Evolutionary conservation across 2,113 vertebrate species (phyloP), one percentile per base, ranked within the genome.

Genomic region (Platanista minor): DNA sequence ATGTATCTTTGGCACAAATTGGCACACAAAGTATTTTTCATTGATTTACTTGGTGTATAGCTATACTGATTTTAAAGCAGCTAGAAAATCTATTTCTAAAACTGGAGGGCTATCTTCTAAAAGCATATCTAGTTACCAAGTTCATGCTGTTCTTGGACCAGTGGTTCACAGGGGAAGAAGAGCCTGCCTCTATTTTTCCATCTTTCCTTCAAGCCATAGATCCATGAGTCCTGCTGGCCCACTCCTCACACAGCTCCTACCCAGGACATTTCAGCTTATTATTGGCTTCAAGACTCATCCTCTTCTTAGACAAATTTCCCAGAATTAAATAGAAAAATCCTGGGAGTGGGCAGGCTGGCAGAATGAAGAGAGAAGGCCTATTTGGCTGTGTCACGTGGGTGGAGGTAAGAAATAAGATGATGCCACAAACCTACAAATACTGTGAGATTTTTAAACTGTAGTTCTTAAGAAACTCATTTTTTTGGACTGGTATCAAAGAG

Each of bases 61-160:
- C 27, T 72, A 57, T 96, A 39, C 18, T 94, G 59, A 69, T 86
- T 98, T 95, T 85, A 95, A 97, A 97, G 94, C 92, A 97, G 43
- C 64, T 69, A 69, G 49, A 87, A 97, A 97, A 61, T 96, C 90
- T 71, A 87, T 97, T 96, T 97, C 91, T 92, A 96, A 98, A 94
- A 92, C 21, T 93, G 59, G 86, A 97, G 13, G 64, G 2, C 77
- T 91, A 33, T 59, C 87, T 97, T 92, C 62, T 90, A 94, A 97
- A 97, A 96, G 75, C 20, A 46, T 25, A 96, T 95, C 94, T 90
- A 21, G 75, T 97, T 54, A 95, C 87, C 97, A 29, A 41, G 88
- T 94, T 97, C 23, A 1, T 33, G 25, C 74, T 92, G 77, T 96
- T 95, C 92, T 94, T 71, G 31, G 25, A 52, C n/a, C 96, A 72